Evolutionary conservation across 2,888 invertebrate species (phyloP), one percentile per base, ranked within the genome.

Genomic region (Ganaspis brasiliensis): DNA sequence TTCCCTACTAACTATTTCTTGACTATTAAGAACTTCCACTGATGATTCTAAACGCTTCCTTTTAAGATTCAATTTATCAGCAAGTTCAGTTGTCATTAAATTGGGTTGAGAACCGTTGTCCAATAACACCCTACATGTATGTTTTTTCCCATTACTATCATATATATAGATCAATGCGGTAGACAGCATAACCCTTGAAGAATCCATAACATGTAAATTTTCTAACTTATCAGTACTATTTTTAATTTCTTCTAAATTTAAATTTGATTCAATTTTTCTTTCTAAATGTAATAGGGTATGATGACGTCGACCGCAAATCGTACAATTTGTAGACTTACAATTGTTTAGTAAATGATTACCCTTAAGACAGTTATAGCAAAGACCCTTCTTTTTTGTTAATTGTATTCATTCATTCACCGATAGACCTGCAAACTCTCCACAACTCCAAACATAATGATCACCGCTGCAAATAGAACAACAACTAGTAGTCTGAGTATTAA

Each of bases 101-200:
- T 59, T 59, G 4, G 61, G 26, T 59, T 59, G 61, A 3, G 26
- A 59, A n/a, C 61, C 61, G 8, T 21, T 59, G 24, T 59, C 61
- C 61, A 59, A 59, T 6, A 59, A 26, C 2, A 26, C 61, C 9
- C 61, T 16, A 14, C 26, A 59, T n/a, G 14, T 26, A 26, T 59
- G 24, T 8, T 2, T 8, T 3, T n/a, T 21, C 5, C 61, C 61
- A 4, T n/a, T 5, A 5, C 2, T 9, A 26, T 59, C 10, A 24
- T 4, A 59, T n/a, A 59, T 24, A 26, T 59, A 2, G 5, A 59
- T 8, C 14, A 59, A 14, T 2, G 61, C 61, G 2, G 61, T 59
- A 2, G 61, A 59, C 8, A 59, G 9, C 14, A 59, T 14, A 24
- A 59, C 26, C 26, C 21, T 26, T 4, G 61, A 59, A 4, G 21